A percentile compares a stretch with the other conserved stretches of the same genome.
Conservation (phyloP, 1,140 invertebrate genomes). For the Himalopsyche phryganea region DNA sequence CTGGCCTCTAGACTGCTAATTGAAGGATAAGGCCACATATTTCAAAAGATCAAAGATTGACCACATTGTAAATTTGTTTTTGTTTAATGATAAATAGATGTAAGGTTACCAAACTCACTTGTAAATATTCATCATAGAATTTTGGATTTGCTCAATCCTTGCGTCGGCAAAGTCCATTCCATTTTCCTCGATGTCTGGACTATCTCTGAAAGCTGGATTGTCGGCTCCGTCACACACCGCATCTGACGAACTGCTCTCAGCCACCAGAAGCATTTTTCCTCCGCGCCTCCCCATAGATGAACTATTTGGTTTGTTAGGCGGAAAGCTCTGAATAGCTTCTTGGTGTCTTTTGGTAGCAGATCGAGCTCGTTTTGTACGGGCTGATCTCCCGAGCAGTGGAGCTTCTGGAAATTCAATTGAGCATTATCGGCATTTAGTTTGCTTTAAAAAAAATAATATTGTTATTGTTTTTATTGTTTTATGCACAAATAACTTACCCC, state of each 20-base stretch:
- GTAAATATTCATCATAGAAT: slow-evolving; percentile 23
- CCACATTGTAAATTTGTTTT: too few relatives aligned
- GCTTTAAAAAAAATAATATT: too few relatives aligned
- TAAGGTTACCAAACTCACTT: slow-evolving; percentile 17
- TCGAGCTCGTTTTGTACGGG: slow-evolving; percentile 23
- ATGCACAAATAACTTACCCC: slow-evolving; percentile 22
- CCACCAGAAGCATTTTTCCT: slow-evolving; percentile 5
- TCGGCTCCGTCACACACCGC: slow-evolving; percentile 6
- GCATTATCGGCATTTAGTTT: too few relatives aligned
- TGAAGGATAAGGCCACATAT: too few relatives aligned
- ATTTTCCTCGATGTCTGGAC: neutral
- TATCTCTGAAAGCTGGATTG: slow-evolving; percentile 4
- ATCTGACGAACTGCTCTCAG: slow-evolving; percentile 25
- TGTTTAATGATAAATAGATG: too few relatives aligned
- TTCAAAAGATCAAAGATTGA: too few relatives aligned
- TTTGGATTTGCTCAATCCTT: slow-evolving; percentile 21
- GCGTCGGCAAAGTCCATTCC: slow-evolving; percentile 19
- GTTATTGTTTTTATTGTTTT: neutral
- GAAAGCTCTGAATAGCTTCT: neutral
- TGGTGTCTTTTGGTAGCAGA: slow-evolving; percentile 26
- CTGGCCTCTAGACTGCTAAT: too few relatives aligned
- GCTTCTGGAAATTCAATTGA: slow-evolving; percentile 19
- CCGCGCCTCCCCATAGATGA: slow-evolving; percentile 8
- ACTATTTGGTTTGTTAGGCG: neutral
- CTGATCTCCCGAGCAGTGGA: slow-evolving; percentile 24